phyloP scores from a whole-genome alignment of 2,113 vertebrate species.

The Kryptolebias marmoratus region DNA sequence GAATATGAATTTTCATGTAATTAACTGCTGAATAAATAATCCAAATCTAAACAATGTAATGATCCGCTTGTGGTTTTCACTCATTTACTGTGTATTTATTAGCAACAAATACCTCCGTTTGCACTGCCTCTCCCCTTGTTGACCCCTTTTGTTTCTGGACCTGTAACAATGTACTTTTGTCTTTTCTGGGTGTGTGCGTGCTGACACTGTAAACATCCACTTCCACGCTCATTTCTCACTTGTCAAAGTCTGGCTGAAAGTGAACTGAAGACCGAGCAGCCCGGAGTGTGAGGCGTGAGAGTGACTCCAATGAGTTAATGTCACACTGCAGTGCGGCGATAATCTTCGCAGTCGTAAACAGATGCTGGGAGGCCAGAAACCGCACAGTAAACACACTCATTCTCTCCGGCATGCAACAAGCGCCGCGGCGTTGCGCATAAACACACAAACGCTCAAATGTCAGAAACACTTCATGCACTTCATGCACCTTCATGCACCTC shows the following conservation, averaged over 20 bases:
- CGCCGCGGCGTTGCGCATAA: conserved; percentile 33
- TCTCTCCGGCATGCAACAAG: conserved; percentile 20
- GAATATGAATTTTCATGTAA: not conserved
- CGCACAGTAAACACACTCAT: conserved; percentile 55
- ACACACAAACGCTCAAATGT: conserved; percentile 8
- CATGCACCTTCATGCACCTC: too few relatives aligned
- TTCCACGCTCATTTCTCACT: conserved; percentile 51
- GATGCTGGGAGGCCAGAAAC: conserved; percentile 67
- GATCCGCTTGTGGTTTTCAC: not conserved
- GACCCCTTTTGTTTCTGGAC: conserved; percentile 13
- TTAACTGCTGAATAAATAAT: conserved; percentile 4
- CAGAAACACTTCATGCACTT: conserved; percentile 3
- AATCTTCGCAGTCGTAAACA: conserved; percentile 78
- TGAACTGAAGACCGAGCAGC: conserved; percentile 47
- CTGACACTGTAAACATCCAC: conserved; percentile 25
- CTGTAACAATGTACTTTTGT: conserved; percentile 6
- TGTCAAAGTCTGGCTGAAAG: conserved; percentile 54
- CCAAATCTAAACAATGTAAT: not conserved
- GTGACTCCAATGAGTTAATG: conserved; percentile 62
- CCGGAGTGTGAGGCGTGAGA: conserved; percentile 60
- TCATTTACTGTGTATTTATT: conserved; percentile 5
- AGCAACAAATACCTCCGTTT: conserved; percentile 5
- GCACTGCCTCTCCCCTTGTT: not conserved
- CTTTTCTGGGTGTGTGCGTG: conserved; percentile 10
- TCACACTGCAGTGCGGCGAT: conserved; percentile 70